phyloP scores from a whole-genome alignment of 1,140 invertebrate species.

The Aphidius ervi region DNA sequence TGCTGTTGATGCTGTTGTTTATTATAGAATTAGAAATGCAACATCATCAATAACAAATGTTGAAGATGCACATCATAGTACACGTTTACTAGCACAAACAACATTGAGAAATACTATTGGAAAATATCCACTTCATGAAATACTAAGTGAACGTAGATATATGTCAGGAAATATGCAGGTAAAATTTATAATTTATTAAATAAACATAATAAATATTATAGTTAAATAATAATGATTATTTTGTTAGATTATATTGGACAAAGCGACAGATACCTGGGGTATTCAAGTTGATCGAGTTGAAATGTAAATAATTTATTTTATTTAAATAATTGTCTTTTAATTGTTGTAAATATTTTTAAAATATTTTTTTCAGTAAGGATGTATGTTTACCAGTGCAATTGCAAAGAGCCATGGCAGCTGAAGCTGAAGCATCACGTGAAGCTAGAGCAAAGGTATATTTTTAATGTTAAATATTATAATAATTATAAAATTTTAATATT shows the following conservation, averaged over 20 bases:
- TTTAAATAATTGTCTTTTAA: no score
- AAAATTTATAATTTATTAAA: constrained; percentile 4
- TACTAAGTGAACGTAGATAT: constrained; percentile 88
- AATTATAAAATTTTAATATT: not conserved
- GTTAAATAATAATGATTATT: not conserved
- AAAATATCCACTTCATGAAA: constrained; percentile 90
- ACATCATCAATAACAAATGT: constrained; percentile 96
- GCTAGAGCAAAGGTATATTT: constrained; percentile 64
- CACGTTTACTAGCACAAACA: constrained; percentile 82
- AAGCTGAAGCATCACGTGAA: constrained; percentile 83
- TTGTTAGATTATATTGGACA: constrained; percentile 70
- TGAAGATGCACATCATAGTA: constrained; percentile 92
- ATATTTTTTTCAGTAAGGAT: constrained; percentile 69
- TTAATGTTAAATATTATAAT: not conserved
- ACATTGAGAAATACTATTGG: constrained; percentile 94
- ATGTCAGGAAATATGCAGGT: constrained; percentile 85
- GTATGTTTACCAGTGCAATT: constrained; percentile 83
- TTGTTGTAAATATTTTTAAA: no score
- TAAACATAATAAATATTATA: constrained; percentile 9
- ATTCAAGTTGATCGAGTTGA: constrained; percentile 95
- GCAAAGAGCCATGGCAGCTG: constrained; percentile 87
- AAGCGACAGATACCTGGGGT: constrained; percentile 93
- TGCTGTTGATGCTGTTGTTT: constrained; percentile 90
- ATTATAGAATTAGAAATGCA: constrained; percentile 91
- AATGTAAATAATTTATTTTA: constrained; percentile 66